Percentiles rank a stretch among this genome's conserved stretches.
Evolutionary conservation across 2,888 invertebrate species (phyloP).

Genomic region (Masnerella sp.): DNA sequence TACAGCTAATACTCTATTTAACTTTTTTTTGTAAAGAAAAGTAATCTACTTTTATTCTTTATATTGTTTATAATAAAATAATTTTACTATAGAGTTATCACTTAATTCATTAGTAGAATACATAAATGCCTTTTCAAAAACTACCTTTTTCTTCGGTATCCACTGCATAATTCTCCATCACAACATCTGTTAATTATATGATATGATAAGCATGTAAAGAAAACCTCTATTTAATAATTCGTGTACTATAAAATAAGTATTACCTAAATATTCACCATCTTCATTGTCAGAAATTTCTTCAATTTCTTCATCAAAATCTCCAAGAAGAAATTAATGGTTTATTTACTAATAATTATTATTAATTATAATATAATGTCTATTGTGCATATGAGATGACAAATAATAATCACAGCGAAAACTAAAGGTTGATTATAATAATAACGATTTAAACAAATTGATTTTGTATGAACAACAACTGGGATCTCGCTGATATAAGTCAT

Average conservation of each 20-base stretch:
- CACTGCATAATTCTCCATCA: conserved; percentile 13
- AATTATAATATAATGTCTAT: background rate
- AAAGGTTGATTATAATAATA: background rate
- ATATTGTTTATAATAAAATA: too few species aligned
- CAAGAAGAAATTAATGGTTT: conserved; percentile 17
- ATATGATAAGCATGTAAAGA: background rate
- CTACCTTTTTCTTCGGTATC: conserved; percentile 29
- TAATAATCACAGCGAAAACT: background rate
- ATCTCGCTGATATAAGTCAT: too few species aligned
- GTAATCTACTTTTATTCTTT: too few species aligned
- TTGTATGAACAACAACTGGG: too few species aligned
- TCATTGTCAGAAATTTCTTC: conserved; percentile 33
- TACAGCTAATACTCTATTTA: too few species aligned
- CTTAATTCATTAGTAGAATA: too few species aligned
- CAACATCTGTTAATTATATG: conserved; percentile 28
- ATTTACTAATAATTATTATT: conserved; percentile 4
- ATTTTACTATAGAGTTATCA: too few species aligned
- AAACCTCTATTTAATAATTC: too few species aligned
- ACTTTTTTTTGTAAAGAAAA: too few species aligned
- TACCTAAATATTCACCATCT: conserved; percentile 39
- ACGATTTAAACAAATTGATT: too few species aligned
- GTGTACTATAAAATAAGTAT: too few species aligned
- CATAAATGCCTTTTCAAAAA: too few species aligned
- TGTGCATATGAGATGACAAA: conserved; percentile 55
- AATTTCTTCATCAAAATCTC: conserved; percentile 45